Conservation (phyloP, 2,113 vertebrate species). For the Vanacampus margaritifer region DNA sequence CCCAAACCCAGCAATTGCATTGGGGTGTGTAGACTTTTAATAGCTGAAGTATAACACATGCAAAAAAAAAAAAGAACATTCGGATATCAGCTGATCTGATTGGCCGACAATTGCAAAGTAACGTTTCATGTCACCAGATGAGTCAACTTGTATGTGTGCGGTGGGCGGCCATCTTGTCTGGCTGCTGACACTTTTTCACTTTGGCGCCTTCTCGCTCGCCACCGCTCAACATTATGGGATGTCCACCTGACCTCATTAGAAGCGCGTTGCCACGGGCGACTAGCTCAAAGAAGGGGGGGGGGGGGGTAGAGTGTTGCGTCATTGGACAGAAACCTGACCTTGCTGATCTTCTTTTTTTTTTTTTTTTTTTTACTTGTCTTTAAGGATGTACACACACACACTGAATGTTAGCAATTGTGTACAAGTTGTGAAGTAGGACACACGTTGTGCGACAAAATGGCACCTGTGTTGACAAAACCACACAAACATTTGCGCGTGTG, state of each 20-base stretch:
- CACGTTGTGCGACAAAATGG: background rate
- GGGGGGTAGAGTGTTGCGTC: conserved; percentile 45
- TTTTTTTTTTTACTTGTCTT: conserved; percentile 20
- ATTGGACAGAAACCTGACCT: conserved; percentile 71
- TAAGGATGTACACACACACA: conserved; percentile 18
- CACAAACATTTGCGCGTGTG: background rate
- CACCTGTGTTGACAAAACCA: background rate
- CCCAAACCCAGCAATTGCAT: background rate
- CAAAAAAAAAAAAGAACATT: background rate
- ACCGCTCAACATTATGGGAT: conserved; percentile 73
- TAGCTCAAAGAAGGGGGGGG: conserved; percentile 15
- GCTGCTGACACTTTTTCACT: conserved; percentile 49
- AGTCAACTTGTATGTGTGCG: conserved; percentile 3
- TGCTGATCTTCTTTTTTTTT: conserved; percentile 31
- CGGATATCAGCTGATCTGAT: background rate
- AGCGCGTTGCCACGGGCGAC: conserved; percentile 64
- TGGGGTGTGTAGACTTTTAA: background rate
- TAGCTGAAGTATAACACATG: background rate
- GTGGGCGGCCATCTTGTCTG: conserved; percentile 58
- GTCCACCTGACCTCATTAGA: conserved; percentile 75
- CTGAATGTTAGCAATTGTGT: conserved; percentile 4
- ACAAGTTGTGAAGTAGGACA: background rate
- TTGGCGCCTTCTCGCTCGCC: conserved; percentile 47
- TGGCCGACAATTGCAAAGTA: background rate
- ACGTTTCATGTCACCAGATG: background rate